phyloP scores from a whole-genome alignment of 2,113 vertebrate genomes.

The Sinosuthora webbiana region DNA sequence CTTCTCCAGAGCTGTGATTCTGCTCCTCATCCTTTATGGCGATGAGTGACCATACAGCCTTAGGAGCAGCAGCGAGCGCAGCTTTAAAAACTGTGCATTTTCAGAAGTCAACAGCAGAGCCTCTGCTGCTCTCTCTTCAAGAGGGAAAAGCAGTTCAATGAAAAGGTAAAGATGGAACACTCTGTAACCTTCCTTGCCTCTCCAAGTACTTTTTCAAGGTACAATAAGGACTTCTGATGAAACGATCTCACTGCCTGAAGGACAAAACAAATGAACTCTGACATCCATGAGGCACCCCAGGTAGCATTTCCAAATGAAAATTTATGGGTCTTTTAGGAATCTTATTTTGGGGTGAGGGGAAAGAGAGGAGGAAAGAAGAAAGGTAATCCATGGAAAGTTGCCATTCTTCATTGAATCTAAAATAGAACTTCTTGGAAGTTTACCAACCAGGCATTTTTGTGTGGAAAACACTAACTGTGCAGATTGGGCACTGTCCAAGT shows the following conservation, averaged over 20 bases:
- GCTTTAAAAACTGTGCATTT: neutral
- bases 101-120: neutral
- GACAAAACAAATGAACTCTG: neutral
- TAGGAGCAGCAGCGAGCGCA: neutral
- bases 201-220: neutral
- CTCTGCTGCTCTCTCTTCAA: neutral
- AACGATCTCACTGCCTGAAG: neutral
- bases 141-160: neutral
- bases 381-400: slow-evolving; percentile 7
- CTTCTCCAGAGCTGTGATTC: neutral
- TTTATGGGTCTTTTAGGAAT: neutral
- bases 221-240: neutral
- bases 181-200: fast-evolving
- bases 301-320: neutral
- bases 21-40: neutral
- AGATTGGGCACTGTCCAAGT: slow-evolving; percentile 22
- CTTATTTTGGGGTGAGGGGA: neutral
- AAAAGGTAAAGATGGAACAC: neutral
- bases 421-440: slow-evolving; percentile 38
- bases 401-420: slow-evolving; percentile 27
- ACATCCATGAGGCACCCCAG: neutral
- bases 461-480: slow-evolving; percentile 44
- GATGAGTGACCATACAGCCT: neutral
- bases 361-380: neutral
- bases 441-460: slow-evolving; percentile 43